Base-by-base conservation (phyloP, 92 coral and sea anemone genomes). In the Zoanthus sansibaricus region DNA sequence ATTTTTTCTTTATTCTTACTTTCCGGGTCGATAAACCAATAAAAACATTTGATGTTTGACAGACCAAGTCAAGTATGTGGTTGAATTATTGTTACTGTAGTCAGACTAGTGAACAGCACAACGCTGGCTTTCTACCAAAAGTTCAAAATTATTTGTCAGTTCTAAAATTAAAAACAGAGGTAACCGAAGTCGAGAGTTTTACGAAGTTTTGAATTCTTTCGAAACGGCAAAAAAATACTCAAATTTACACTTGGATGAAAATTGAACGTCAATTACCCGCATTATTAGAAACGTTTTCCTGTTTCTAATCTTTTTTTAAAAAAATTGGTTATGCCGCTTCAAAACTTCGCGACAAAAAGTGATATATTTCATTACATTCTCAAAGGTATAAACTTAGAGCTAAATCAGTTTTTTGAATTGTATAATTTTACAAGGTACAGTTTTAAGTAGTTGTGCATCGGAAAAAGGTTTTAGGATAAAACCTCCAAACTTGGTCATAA, bases 401-500 rank as follows among this genome's bases (percentile, higher is more conserved):
- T 30, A 15, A 25, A 21, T 30, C 15, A 9, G 11, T 31, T 11
- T 69, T 69, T 10, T 69, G 45, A 69, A 11, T 69, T 11, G n/a
- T 58, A 62, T 62, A 17, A 17, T 62, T 16, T n/a, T 47, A 12
- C 21, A 30, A 9, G 47, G 15, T 75, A 75, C 7, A 6, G 32
- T 47, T n/a, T 44, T n/a, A 7, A 37, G 42, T 2, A n/a, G 51
- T 45, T 46, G 51, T 17, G 5, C 32, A 9, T 30, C 14, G 30
- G 4, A 44, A 20, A 11, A 75, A 42, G 45, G 47, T 17, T 12
- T 13, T n/a, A 47, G 7, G 59, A n/a, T 44, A 25, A 12, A 45
- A 76, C 33, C 17, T 76, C 82, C 82, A 52, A 52, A 76, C 68
- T 76, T 76, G 82, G 82, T 52, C 67, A 76, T 10, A 49, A 20